Percentiles rank a stretch among this genome's conserved stretches.
Evolutionary conservation across 2,113 vertebrate genomes (phyloP).

Genomic region (Brienomyrus longianalis): DNA sequence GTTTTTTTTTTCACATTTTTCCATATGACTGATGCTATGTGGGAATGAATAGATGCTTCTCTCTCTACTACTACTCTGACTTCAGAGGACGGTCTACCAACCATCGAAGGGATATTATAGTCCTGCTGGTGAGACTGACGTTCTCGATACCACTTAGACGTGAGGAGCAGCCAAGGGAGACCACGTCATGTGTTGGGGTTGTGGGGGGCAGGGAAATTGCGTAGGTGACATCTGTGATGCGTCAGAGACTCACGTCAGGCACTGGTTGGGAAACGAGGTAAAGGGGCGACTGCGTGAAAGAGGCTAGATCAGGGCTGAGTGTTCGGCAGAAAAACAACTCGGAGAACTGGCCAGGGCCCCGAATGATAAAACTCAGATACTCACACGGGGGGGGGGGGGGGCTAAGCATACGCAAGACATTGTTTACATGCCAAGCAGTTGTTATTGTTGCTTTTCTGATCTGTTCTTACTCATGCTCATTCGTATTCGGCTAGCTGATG

Average conservation of each 20-base stretch:
- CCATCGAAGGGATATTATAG: background rate
- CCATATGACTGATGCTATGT: background rate
- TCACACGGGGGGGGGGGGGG: too few species aligned
- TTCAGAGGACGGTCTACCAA: background rate
- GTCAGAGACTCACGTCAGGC: constrained; percentile 66
- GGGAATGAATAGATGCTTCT: background rate
- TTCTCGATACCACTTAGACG: constrained; percentile 33
- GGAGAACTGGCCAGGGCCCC: background rate
- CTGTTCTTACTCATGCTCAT: background rate
- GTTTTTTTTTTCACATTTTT: background rate
- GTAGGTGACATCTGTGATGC: constrained; percentile 65
- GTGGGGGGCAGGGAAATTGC: constrained; percentile 57
- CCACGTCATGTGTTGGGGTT: constrained; percentile 42
- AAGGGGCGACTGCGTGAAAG: constrained; percentile 22
- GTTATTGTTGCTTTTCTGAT: background rate
- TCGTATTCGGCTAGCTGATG: background rate
- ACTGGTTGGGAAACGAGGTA: constrained; percentile 62
- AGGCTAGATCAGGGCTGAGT: constrained; percentile 27
- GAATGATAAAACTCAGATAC: background rate
- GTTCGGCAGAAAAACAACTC: background rate
- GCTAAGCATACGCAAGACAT: background rate
- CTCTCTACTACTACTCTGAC: background rate
- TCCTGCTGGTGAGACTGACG: background rate
- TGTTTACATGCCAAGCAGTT: background rate
- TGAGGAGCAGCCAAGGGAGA: constrained; percentile 55